Conservation (phyloP, 2,888 invertebrate genomes). For the Drosophila demipolita region DNA sequence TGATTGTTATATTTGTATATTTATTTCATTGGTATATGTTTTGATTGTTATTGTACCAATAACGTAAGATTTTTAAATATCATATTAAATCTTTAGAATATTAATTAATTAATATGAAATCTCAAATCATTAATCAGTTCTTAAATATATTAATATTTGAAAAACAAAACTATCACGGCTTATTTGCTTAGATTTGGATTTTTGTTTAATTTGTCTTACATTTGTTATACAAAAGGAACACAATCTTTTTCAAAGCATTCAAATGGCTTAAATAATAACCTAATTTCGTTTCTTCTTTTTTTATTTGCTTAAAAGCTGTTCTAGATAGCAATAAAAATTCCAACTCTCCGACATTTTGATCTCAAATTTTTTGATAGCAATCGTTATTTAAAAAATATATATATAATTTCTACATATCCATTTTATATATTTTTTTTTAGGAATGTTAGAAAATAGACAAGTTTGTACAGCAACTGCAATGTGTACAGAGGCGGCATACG, state of each 20-base stretch:
- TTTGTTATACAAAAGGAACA: not conserved
- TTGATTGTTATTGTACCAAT: too few relatives aligned
- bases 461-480: conserved; percentile 84
- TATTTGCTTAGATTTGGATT: not conserved
- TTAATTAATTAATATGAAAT: too few relatives aligned
- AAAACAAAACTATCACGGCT: too few relatives aligned
- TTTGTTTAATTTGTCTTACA: not conserved
- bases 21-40: too few relatives aligned
- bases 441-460: conserved; percentile 84
- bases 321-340: not conserved
- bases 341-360: not conserved
- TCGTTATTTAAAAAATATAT: too few relatives aligned
- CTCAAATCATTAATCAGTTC: too few relatives aligned
- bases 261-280: not conserved
- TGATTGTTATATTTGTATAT: too few relatives aligned
- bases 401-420: too few relatives aligned
- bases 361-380: not conserved
- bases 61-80: too few relatives aligned
- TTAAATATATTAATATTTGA: too few relatives aligned
- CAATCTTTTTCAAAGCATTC: not conserved
- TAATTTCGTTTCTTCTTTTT: not conserved
- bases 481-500: conserved; percentile 84
- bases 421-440: not conserved
- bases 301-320: not conserved
- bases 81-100: too few relatives aligned